Base-by-base conservation (phyloP, 2,797 vertebrate species). In the Aselliscus stoliczkanus region DNA sequence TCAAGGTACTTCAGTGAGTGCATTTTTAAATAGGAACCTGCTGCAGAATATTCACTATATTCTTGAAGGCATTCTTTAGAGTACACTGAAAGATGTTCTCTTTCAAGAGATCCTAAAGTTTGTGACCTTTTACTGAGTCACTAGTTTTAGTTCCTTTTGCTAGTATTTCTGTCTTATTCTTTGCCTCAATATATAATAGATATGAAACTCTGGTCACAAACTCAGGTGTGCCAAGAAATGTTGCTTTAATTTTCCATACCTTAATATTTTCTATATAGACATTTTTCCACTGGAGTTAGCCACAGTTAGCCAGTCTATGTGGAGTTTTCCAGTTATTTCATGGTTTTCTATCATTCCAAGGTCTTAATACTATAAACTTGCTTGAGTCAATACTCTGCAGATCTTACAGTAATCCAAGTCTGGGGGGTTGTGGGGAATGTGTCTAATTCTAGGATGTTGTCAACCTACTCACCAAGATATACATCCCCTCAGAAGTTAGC, bases 181-280 rank as follows among this genome's bases (percentile, higher is more conserved):
- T 89, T 60, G 25, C 9, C 86, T 47, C 4, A 85, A 17, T 70
- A 86, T 62, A 29, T 52, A 50, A 79, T 52, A 65, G 21, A 77
- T 37, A 62, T 27, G 14, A 89, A 52, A 79, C 12, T 83, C 27
- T 44, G 14, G 12, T 80, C 10, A 87, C n/a, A 70, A 73, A 87
- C 23, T 77, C 52, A 37, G 14, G 25, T 81, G 67, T 72, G 8
- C 1, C 1, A 80, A 79, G n/a, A 92, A 81, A 93, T 25, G 4
- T 84, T 90, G 11, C 56, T 96, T 92, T 52, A 87, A 85, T 76
- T 91, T 93, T 85, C 17, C 13, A 69, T 34, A 91, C 42, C 42
- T 42, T 42, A 77, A 25, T 44, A 42, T 81, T 93, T 96, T 88
- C 20, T 82, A 23, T 65, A 73, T 47, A 25, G 18, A 70, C 37